phyloP scores from a whole-genome alignment of 2,888 invertebrate genomes.

The Auanema sp. region DNA sequence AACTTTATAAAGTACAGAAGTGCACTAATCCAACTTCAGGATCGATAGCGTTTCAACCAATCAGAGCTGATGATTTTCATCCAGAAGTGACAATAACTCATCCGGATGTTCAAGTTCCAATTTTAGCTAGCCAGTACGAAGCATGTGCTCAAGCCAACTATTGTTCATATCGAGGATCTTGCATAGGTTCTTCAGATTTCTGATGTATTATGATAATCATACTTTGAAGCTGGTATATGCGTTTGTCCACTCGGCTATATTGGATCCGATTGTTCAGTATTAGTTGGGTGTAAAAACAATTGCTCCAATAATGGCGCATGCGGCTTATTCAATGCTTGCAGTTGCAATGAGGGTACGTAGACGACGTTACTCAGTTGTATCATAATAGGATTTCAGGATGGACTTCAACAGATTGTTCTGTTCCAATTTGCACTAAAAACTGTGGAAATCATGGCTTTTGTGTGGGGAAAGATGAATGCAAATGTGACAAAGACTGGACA shows the following conservation, averaged over 20 bases:
- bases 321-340: constrained; percentile 33
- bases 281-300: constrained; percentile 25
- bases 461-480: constrained; percentile 34
- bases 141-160: constrained; percentile 34
- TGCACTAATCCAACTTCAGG: neutral
- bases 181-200: constrained; percentile 16
- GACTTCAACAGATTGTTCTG: constrained; percentile 35
- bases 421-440: constrained; percentile 33
- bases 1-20: neutral
- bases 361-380: no score
- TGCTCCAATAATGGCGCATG: constrained; percentile 37
- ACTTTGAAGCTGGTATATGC: constrained; percentile 27
- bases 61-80: neutral
- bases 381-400: constrained; percentile 29
- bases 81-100: no score
- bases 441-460: constrained; percentile 44
- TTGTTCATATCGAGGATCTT: constrained; percentile 32
- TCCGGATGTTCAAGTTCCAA: no score
- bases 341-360: constrained; percentile 33
- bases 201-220: neutral
- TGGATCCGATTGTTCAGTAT: constrained; percentile 35
- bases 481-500: constrained; percentile 33
- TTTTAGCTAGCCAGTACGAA: neutral
- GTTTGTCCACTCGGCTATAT: constrained; percentile 32
- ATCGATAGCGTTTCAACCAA: neutral